Evolutionary conservation across 2,888 invertebrate genomes (phyloP), one percentile per base, ranked within the genome.

Genomic region (Ernsta delagoae): DNA sequence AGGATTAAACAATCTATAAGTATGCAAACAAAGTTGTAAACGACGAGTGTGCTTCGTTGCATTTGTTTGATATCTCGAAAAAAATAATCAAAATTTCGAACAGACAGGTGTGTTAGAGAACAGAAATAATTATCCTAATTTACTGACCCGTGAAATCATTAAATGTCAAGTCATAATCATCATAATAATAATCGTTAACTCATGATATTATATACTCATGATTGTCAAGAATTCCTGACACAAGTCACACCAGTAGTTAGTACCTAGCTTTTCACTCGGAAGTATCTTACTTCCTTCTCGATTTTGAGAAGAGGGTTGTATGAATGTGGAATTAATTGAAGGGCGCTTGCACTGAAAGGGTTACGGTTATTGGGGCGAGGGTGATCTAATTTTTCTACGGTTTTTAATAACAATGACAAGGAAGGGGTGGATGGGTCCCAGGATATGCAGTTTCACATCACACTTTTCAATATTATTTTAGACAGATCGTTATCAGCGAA

Each of bases 241-340:
- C 24, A 24, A 24, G 24, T 24, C 24, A 3, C 24, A 24, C 24
- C 24, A 24, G 4, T 34, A 56, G 56, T 34, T n/a, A 31, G 56
- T n/a, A n/a, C 2, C 34, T 34, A 56, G n/a, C 56, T 56, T 56
- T 11, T 36, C 5, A 36, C 11, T 45, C 78, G 80, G 84, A 82
- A 85, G 84, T 80, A 45, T 75, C 79, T 70, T 77, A 81, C 84
- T 89, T 90, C 89, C 87, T 85, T 45, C 83, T 84, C 53, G 50
- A 45, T 45, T 85, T 84, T 86, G 85, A 65, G 73, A 78, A 74
- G 80, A 83, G 86, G 86, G 85, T 83, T 81, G 80, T 78, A 86
- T 89, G 86, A 90, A 92, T 90, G 86, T 83, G 84, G 86, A 87
- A 88, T 90, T 90, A 90, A 90, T 90, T 89, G 86, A 83, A 88